These are phyloP conservation scores for Protaetia brevitarsis DNA, from an alignment of 1,140 invertebrate genomes.

Conservation along the genomic window DNA sequence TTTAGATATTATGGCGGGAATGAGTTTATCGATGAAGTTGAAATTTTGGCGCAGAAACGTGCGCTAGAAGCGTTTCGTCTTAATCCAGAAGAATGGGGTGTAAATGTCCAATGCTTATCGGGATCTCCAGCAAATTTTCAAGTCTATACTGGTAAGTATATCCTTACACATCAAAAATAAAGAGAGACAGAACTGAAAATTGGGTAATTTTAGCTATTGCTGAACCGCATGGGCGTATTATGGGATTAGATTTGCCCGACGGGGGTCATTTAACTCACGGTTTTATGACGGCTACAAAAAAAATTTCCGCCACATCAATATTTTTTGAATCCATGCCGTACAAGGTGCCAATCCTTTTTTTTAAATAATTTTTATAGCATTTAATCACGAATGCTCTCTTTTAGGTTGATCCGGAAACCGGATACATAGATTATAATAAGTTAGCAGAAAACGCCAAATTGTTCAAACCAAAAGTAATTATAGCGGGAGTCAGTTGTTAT, in stretches of 20 bases:
- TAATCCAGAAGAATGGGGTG: conserved; percentile 88
- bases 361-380: background rate
- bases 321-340: conserved; percentile 99
- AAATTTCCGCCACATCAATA: conserved; percentile 95
- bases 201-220: conserved; percentile 57
- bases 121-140: conserved; percentile 98
- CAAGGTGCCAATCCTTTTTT: conserved; percentile 60
- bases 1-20: conserved; percentile 93
- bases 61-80: conserved; percentile 81
- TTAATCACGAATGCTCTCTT: too few species aligned
- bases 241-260: conserved; percentile 95
- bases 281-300: conserved; percentile 86
- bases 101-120: conserved; percentile 97
- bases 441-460: conserved; percentile 77
- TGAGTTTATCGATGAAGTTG: conserved; percentile 94
- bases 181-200: too few species aligned
- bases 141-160: conserved; percentile 68
- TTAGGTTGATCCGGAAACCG: conserved; percentile 73
- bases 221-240: conserved; percentile 92
- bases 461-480: conserved; percentile 91
- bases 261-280: conserved; percentile 96
- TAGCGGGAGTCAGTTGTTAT: conserved; percentile 92
- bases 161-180: too few species aligned
- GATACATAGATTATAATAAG: conserved; percentile 92
- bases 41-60: conserved; percentile 83